Conservation (phyloP, 2,113 vertebrate species). For the Thalassoma bifasciatum region DNA sequence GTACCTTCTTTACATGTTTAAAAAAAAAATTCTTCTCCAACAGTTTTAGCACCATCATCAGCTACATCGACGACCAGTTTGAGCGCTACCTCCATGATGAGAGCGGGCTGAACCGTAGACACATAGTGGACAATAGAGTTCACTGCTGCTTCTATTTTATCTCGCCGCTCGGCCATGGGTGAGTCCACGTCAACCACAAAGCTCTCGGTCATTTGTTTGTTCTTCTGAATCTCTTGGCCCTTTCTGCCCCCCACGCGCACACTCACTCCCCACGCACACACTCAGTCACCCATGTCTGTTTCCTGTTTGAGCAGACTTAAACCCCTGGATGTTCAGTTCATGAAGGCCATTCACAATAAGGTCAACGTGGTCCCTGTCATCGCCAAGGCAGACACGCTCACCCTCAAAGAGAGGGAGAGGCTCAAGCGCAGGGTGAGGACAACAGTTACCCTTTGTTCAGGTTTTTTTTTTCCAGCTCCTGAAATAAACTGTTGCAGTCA, state of each 20-base stretch:
- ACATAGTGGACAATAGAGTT: constrained; percentile 97
- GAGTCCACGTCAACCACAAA: constrained; percentile 38
- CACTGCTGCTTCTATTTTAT: constrained; percentile 99
- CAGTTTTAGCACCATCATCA: constrained; percentile 98
- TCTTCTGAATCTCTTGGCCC: background rate
- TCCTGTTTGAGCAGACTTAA: constrained; percentile 79
- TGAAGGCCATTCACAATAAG: constrained; percentile 90
- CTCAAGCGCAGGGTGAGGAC: constrained; percentile 93
- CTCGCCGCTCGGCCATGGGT: constrained; percentile 98
- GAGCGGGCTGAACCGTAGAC: constrained; percentile 94
- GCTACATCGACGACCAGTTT: constrained; percentile 98
- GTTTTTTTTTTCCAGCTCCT: constrained; percentile 45
- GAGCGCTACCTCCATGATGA: constrained; percentile 98
- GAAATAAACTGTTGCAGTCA: constrained; percentile 19
- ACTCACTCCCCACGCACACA: too few species aligned
- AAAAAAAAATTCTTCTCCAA: constrained; percentile 11
- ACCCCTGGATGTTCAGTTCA: constrained; percentile 88
- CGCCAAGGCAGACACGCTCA: constrained; percentile 87
- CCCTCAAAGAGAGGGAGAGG: constrained; percentile 93
- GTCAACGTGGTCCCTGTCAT: constrained; percentile 88
- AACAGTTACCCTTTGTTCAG: constrained; percentile 11
- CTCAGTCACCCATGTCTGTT: constrained; percentile 1
- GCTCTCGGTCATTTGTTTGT: background rate
- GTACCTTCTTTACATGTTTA: background rate
- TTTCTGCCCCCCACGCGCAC: too few species aligned